Evolutionary conservation across 2,888 invertebrate species (phyloP).

Genomic region (Julus scanicus): DNA sequence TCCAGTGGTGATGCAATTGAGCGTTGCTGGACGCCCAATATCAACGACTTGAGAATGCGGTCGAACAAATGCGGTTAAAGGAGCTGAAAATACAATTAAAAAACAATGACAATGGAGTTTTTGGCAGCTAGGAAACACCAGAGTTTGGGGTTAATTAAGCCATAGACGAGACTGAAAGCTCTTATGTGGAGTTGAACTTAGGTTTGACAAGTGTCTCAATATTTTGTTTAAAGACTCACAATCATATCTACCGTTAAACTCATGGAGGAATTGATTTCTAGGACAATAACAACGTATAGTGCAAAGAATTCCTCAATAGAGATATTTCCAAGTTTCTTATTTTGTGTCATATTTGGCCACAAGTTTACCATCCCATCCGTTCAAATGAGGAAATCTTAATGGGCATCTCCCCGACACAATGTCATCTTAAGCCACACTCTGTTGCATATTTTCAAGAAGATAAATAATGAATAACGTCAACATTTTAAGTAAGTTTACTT

Average conservation of each 20-base stretch:
- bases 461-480: slow-evolving; percentile 19
- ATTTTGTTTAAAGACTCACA: too few species aligned
- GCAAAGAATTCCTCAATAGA: not conserved
- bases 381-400: not conserved
- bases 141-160: too few species aligned
- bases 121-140: not conserved
- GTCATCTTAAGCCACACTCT: slow-evolving; percentile 37
- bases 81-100: slow-evolving; percentile 44
- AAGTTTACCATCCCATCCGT: not conserved
- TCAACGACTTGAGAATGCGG: slow-evolving; percentile 54
- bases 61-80: slow-evolving; percentile 49
- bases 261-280: too few species aligned
- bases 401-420: not conserved
- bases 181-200: too few species aligned
- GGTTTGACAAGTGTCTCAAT: too few species aligned
- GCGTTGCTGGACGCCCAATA: slow-evolving; percentile 47
- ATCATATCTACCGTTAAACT: too few species aligned
- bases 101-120: slow-evolving; percentile 10
- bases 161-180: too few species aligned
- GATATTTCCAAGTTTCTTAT: too few species aligned
- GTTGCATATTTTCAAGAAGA: slow-evolving; percentile 14
- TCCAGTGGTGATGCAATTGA: slow-evolving; percentile 51
- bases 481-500: not conserved
- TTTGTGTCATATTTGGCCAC: not conserved
- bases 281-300: too few species aligned